Base-by-base conservation (phyloP, 2,797 vertebrate genomes). In the Apogon talboti region DNA sequence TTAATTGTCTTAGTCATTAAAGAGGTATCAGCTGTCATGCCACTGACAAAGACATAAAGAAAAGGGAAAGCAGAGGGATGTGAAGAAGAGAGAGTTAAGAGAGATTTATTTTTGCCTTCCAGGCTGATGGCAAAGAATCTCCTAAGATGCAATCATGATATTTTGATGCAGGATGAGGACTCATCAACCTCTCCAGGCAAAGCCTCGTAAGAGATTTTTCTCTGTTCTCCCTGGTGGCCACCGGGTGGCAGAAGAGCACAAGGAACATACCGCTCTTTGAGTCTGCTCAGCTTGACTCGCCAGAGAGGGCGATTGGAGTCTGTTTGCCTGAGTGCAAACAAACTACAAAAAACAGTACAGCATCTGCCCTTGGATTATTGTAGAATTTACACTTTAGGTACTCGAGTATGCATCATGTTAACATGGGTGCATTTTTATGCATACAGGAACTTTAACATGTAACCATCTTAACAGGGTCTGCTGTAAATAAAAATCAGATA, bases 171-270 rank as follows among this genome's bases (percentile, higher is more conserved):
- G 63, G 71, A 86, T 83, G 83, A 89, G 74, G 77, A 68, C 49
- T 71, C 81, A 86, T 86, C 84, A 86, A 80, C 81, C 75, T 89
- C 81, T 82, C 77, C 82, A 76, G 73, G 77, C 82, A 46, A 61
- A 72, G 21, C 28, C 56, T 67, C 75, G 84, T 71, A 72, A 56
- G 76, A 83, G 68, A 61, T 35, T 41, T 49, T 14, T 41, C 50
- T 56, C 56, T 68, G 46, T 87, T 92, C 81, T 86, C 47, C 51
- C 43, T 0, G 37, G 72, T 38, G 64, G 43, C 92, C 94, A 92
- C 93, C 84, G 81, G 94, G 92, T 93, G 94, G 92, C 93, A 92
- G 85, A 92, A 94, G 91, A 93, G 92, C 72, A 93, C 92, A 92
- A 87, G 91, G 84, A 91, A 93, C 90, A 71, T 66, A 24, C 3